Conservation (phyloP, 2,113 vertebrate genomes). For the Collichthys lucidus region DNA sequence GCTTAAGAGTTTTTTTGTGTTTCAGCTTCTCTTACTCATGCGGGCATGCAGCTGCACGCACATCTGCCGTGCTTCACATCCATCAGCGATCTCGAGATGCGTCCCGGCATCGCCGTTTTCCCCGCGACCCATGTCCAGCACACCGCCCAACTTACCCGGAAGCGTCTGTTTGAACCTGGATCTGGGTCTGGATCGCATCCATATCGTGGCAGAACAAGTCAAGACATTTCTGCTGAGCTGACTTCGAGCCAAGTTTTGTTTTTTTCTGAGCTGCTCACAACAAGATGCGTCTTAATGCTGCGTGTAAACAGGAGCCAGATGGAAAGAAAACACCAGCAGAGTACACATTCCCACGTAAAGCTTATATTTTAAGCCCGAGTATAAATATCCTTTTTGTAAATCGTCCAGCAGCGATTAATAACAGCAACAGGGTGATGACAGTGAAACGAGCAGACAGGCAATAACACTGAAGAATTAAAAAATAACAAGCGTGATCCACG, state of each 20-base stretch:
- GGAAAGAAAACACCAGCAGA: background rate
- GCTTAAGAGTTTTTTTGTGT: background rate
- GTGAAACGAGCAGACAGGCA: background rate
- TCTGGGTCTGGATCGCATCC: background rate
- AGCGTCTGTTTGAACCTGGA: background rate
- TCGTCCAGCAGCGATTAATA: background rate
- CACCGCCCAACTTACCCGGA: too few species aligned
- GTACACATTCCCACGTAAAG: background rate
- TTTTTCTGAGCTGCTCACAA: background rate
- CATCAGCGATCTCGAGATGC: background rate
- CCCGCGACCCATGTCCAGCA: background rate
- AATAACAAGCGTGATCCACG: background rate
- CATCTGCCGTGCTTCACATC: background rate
- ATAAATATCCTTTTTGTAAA: background rate
- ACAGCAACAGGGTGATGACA: background rate
- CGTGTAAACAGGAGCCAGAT: background rate
- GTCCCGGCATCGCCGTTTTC: background rate
- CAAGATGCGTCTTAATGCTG: background rate
- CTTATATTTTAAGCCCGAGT: background rate
- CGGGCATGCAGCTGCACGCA: background rate
- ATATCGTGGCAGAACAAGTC: background rate
- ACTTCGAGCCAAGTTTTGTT: too few species aligned
- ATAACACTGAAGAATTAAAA: background rate
- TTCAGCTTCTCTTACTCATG: background rate
- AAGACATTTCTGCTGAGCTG: background rate